These are phyloP conservation scores for Danaus melanippus DNA, from an alignment of 1,140 invertebrate genomes.

Conservation along the genomic window DNA sequence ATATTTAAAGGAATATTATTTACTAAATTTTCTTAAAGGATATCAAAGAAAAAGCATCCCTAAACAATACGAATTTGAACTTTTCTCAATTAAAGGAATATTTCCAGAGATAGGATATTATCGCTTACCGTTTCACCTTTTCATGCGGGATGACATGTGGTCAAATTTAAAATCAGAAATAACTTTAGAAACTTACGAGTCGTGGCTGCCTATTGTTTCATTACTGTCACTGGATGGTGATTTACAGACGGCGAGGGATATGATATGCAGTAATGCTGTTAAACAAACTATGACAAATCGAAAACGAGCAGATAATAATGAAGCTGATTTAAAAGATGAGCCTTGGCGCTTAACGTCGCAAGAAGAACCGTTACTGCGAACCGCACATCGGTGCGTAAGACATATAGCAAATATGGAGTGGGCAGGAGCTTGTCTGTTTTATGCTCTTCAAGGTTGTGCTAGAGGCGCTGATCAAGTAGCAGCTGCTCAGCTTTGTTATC, in stretches of 20 bases:
- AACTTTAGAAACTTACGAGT: conserved; percentile 64
- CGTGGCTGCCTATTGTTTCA: conserved; percentile 60
- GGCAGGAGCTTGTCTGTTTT: conserved; percentile 69
- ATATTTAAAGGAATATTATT: conserved; percentile 58
- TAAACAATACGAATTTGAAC: conserved; percentile 67
- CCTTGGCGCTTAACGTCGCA: conserved; percentile 51
- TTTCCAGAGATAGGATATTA: conserved; percentile 69
- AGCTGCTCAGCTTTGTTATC: conserved; percentile 73
- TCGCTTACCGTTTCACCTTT: conserved; percentile 63
- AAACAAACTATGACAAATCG: conserved; percentile 67
- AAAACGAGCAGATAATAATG: conserved; percentile 39
- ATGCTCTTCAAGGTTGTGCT: conserved; percentile 64
- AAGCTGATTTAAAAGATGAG: conserved; percentile 42
- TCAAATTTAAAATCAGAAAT: conserved; percentile 68
- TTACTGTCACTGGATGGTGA: conserved; percentile 55
- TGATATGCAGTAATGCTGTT: conserved; percentile 69
- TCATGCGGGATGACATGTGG: conserved; percentile 67
- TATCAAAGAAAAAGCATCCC: conserved; percentile 59
- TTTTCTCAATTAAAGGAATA: conserved; percentile 66
- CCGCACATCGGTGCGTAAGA: conserved; percentile 63
- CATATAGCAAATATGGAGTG: conserved; percentile 70
- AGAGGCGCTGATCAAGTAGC: conserved; percentile 74
- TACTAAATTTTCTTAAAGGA: conserved; percentile 62
- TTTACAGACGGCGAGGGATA: conserved; percentile 61
- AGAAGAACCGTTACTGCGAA: conserved; percentile 56